phyloP scores from a whole-genome alignment of 2,113 vertebrate genomes.

The Brachypteracias leptosomus region DNA sequence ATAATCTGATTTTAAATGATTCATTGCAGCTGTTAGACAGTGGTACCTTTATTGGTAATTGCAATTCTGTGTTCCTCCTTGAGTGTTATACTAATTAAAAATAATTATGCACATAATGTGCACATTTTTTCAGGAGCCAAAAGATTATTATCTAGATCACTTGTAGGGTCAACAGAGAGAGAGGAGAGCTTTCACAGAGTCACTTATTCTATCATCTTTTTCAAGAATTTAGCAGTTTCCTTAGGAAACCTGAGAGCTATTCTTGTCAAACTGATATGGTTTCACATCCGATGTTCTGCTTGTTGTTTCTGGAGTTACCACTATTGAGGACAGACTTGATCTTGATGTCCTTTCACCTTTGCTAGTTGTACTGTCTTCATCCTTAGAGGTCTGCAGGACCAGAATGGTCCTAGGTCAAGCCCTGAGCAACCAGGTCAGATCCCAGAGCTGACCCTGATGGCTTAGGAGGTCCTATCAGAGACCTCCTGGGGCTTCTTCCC shows the following conservation, averaged over 20 bases:
- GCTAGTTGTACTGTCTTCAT: rapidly evolving
- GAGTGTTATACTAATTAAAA: background rate
- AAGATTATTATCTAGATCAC: background rate
- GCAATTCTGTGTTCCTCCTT: background rate
- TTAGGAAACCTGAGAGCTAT: background rate
- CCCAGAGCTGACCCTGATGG: background rate
- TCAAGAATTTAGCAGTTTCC: background rate
- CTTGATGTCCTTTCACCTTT: background rate
- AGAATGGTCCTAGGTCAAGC: background rate
- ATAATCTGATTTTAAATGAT: background rate
- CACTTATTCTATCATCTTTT: background rate
- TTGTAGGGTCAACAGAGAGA: background rate
- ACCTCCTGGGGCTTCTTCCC: background rate
- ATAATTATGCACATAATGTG: background rate
- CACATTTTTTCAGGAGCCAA: background rate
- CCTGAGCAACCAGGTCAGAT: background rate
- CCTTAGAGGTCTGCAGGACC: background rate
- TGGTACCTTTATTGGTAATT: background rate
- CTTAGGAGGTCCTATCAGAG: background rate
- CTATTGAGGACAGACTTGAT: background rate
- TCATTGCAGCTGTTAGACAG: background rate
- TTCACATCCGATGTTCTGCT: background rate
- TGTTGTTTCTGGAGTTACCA: background rate
- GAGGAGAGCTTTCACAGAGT: background rate
- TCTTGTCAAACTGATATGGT: background rate